Evolutionary conservation across 2,888 invertebrate species (phyloP).

Genomic region (Lepidocyrtoides sp.): DNA sequence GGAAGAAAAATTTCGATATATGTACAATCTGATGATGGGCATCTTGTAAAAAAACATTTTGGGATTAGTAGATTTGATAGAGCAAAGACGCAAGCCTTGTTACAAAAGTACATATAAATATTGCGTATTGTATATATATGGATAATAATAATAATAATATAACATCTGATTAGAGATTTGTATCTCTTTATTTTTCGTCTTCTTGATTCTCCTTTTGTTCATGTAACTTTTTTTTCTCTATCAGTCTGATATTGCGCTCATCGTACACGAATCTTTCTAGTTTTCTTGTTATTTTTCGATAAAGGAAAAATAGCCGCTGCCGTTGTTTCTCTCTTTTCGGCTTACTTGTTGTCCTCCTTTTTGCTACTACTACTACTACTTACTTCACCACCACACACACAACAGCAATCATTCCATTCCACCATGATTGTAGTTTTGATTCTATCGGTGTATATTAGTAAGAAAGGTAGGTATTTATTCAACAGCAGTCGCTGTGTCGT

Average conservation of each 20-base stretch:
- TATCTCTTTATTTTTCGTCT: slow-evolving; percentile 57
- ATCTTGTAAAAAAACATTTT: background rate
- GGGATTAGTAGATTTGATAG: background rate
- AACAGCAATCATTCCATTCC: background rate
- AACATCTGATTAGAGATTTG: slow-evolving; percentile 66
- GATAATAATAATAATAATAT: slow-evolving; percentile 8
- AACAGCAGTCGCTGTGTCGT: slow-evolving; percentile 21
- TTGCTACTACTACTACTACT: slow-evolving; percentile 32
- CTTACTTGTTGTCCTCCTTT: slow-evolving; percentile 24
- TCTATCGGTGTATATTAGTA: background rate
- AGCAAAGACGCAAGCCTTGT: slow-evolving; percentile 20
- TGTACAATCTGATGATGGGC: slow-evolving; percentile 24
- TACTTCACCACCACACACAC: background rate
- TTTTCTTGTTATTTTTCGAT: slow-evolving; percentile 35
- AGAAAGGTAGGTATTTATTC: slow-evolving; percentile 32
- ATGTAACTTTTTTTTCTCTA: background rate
- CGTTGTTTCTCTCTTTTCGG: slow-evolving; percentile 17
- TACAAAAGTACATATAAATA: background rate
- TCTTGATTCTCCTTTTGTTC: slow-evolving; percentile 53
- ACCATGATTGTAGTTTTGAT: background rate
- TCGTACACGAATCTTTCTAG: background rate
- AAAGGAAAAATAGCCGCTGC: slow-evolving; percentile 32
- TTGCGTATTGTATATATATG: background rate
- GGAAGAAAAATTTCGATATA: background rate
- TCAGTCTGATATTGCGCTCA: background rate